Evolutionary conservation across 2,888 invertebrate genomes (phyloP).

Genomic region (Cheiracanthium punctorium): DNA sequence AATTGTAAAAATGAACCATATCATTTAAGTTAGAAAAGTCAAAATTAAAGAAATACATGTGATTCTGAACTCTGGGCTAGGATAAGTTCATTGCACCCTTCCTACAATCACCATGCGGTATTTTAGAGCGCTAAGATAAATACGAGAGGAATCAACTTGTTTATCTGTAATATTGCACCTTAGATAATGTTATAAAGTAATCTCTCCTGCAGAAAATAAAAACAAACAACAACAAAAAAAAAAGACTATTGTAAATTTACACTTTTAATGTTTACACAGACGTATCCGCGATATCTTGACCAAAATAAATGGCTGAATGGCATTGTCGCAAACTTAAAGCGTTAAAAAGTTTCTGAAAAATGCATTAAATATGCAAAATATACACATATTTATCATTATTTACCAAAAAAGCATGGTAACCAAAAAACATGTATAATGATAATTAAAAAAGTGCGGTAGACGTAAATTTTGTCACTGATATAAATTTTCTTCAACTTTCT

Average conservation of each 20-base stretch:
- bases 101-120: conserved; percentile 8
- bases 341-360: background rate
- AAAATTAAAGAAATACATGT: background rate
- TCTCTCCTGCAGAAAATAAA: background rate
- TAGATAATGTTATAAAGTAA: conserved; percentile 18
- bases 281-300: background rate
- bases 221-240: background rate
- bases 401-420: too few relatives aligned
- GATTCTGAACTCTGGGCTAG: conserved; percentile 26
- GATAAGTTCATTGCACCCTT: conserved; percentile 47
- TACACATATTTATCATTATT: too few relatives aligned
- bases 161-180: background rate
- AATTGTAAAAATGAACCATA: too few relatives aligned
- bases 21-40: too few relatives aligned
- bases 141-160: background rate
- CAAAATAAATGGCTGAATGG: too few relatives aligned
- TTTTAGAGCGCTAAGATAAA: conserved; percentile 7
- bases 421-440: too few relatives aligned
- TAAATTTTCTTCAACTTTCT: too few relatives aligned
- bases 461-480: too few relatives aligned
- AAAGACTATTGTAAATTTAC: conserved; percentile 15
- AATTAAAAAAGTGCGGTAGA: too few relatives aligned
- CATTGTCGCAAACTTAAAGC: too few relatives aligned
- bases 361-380: background rate
- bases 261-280: conserved; percentile 14